Conservation (phyloP, 2,888 invertebrate species). For the Craniophora ligustri region DNA sequence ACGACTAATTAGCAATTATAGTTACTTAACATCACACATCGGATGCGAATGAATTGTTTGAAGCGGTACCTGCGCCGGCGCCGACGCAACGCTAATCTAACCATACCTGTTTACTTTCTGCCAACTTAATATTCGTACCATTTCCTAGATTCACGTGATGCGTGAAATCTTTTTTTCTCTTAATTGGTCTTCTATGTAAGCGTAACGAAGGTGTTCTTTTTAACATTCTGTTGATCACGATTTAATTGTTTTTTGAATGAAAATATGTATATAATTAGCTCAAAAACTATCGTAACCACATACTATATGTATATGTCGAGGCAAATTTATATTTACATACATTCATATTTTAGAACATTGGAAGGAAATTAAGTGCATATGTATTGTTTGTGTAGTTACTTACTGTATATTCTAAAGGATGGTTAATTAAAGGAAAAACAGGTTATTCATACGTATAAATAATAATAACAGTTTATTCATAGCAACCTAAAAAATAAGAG, state of each 20-base stretch:
- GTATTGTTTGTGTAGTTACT: no score
- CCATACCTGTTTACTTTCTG: slow-evolving; percentile 53
- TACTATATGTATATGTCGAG: no score
- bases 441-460: slow-evolving; percentile 51
- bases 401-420: no score
- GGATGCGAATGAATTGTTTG: slow-evolving; percentile 53
- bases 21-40: slow-evolving; percentile 70
- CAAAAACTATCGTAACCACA: no score
- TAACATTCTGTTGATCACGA: no score
- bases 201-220: no score
- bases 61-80: slow-evolving; percentile 18
- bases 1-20: slow-evolving; percentile 63
- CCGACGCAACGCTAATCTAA: slow-evolving; percentile 52
- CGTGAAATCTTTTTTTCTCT: slow-evolving; percentile 43
- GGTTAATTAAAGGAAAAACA: not conserved
- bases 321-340: no score
- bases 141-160: slow-evolving; percentile 53
- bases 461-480: slow-evolving; percentile 69
- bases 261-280: not conserved
- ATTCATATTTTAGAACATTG: no score
- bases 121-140: slow-evolving; percentile 44
- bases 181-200: slow-evolving; percentile 8
- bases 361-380: no score
- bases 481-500: slow-evolving; percentile 44
- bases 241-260: not conserved